These are phyloP conservation scores for Catharus fuscescens DNA, from an alignment of 2,113 vertebrate genomes.

Conservation along the genomic window DNA sequence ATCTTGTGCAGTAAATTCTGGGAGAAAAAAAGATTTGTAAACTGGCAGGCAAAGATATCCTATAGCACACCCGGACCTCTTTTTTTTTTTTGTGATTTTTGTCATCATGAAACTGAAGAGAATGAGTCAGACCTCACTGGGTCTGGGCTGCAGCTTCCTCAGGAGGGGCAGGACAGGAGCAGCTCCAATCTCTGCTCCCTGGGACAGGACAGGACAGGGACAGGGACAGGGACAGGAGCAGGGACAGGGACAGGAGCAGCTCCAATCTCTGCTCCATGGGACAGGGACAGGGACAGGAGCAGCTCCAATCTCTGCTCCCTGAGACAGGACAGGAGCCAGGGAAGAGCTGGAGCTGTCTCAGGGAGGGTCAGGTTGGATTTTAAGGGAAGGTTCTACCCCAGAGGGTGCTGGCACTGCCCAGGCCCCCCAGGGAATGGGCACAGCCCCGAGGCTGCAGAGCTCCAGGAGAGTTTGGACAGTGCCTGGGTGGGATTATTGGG, in stretches of 20 bases:
- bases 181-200: background rate
- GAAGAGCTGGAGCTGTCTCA: background rate
- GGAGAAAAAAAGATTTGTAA: background rate
- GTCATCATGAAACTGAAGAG: background rate
- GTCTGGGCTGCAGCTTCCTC: background rate
- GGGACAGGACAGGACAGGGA: background rate
- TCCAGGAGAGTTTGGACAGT: background rate
- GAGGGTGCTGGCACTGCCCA: background rate
- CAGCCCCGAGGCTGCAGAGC: background rate
- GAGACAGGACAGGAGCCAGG: background rate
- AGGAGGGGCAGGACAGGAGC: background rate
- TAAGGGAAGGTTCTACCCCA: background rate
- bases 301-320: background rate
- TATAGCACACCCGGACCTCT: background rate
- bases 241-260: too few relatives aligned
- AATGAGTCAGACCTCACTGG: background rate
- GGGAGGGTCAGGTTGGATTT: rapidly evolving
- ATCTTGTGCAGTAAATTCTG: background rate
- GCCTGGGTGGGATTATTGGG: background rate
- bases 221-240: too few relatives aligned
- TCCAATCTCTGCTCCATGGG: too few relatives aligned
- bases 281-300: background rate
- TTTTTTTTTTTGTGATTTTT: background rate
- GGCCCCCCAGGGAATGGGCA: background rate
- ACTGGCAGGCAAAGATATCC: background rate